These are phyloP conservation scores for Perodicticus potto DNA, from an alignment of 2,797 vertebrate species.

Conservation along the genomic window DNA sequence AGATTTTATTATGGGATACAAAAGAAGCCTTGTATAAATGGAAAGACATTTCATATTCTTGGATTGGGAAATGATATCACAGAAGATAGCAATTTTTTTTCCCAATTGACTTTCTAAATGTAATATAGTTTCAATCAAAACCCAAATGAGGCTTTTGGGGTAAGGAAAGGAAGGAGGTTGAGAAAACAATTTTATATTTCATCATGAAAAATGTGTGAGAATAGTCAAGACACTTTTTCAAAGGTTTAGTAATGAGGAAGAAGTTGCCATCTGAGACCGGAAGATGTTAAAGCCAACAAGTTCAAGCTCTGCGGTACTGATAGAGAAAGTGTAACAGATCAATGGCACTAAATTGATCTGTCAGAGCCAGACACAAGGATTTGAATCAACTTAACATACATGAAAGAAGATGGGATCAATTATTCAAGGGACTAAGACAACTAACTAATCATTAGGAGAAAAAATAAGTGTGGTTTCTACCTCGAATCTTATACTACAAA, in stretches of 20 bases:
- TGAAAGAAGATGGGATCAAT: not conserved
- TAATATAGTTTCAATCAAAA: not conserved
- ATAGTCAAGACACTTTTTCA: not conserved
- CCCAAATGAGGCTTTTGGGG: not conserved
- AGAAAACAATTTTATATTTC: not conserved
- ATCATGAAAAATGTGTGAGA: not conserved
- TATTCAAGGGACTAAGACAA: not conserved
- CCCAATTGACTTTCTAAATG: not conserved
- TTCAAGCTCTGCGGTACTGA: not conserved
- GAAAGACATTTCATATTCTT: conserved; percentile 1
- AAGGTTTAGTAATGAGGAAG: not conserved
- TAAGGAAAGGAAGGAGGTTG: not conserved
- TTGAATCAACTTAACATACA: not conserved
- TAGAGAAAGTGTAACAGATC: not conserved
- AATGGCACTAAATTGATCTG: not conserved
- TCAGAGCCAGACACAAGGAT: conserved; percentile 6
- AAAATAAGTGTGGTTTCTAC: not conserved
- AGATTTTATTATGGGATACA: not conserved
- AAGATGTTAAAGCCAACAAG: not conserved
- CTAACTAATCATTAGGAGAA: not conserved
- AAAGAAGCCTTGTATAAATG: conserved; percentile 2
- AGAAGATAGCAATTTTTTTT: not conserved
- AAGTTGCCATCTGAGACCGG: not conserved
- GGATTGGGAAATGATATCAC: not conserved
- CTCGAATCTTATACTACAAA: not conserved